Base-by-base conservation (phyloP, 2,888 invertebrate species). In the Drosophila rubida region DNA sequence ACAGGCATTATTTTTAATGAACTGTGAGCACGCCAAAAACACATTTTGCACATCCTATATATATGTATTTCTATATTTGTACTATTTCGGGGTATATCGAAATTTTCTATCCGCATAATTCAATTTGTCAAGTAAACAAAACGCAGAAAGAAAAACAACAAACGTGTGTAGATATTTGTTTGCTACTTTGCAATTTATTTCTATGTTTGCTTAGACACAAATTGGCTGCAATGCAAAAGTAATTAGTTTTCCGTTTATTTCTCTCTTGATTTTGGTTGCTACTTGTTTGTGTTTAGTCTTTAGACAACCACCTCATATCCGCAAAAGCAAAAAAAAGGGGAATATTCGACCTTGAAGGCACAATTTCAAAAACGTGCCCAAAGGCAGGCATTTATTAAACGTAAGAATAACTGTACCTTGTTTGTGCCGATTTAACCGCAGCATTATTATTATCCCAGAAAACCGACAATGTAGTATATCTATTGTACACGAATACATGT, bases 321-420 rank as follows among this genome's bases (percentile, higher is more conserved):
- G 54, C 19, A 16, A 37, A 41, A 19, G 37, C 16, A 22, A 41
- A 41, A 35, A 9, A 35, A n/a, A n/a, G n/a, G n/a, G n/a, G n/a
- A 19, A 45, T 32, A 19, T 42, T 39, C 42, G 49, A 69, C 64
- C 64, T 73, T 73, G 46, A 49, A 46, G 39, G 32, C 45, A n/a
- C 58, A 27, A 58, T 61, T 44, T 72, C 14, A 35, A 25, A 51
- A 67, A 27, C 16, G 42, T 53, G 45, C 55, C 57, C 41, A 73
- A 46, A 67, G 16, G 11, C 50, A 42, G 57, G 57, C 11, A 41
- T 59, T 54, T 60, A 30, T 32, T 53, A 4, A 35, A 51, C 14
- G 45, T 58, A 8, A 32, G 32, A 37, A 19, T 27, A 62, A 72
- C 72, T 75, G 63, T 75, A 75, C 70, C 49, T 51, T 55, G 55